Percentiles rank a stretch among this genome's conserved stretches.
phyloP scores from a whole-genome alignment of 2,113 vertebrate genomes.

The Cygnus atratus region DNA sequence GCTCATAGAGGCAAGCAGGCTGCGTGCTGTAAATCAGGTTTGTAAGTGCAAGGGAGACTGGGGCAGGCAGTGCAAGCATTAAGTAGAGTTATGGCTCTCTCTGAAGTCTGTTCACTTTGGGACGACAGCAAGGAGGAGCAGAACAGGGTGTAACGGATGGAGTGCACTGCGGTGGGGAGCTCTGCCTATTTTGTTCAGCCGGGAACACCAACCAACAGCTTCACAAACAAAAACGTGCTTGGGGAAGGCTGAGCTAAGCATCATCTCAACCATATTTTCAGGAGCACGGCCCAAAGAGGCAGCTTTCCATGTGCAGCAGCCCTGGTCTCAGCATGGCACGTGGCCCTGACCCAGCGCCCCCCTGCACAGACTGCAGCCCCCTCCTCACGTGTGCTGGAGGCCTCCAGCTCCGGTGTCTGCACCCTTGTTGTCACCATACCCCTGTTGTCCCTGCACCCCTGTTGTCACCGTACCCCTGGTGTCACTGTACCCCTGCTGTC shows the following conservation, averaged over 20 bases:
- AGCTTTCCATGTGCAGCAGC: background rate
- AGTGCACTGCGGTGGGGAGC: background rate
- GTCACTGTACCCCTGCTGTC: too few species aligned
- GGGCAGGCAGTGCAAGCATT: background rate
- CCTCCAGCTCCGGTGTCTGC: too few species aligned
- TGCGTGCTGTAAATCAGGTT: background rate
- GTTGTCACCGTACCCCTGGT: too few species aligned
- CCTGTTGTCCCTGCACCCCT: too few species aligned
- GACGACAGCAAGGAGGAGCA: background rate
- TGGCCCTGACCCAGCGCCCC: too few species aligned
- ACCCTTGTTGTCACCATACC: too few species aligned
- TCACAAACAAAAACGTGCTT: background rate
- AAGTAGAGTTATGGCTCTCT: background rate
- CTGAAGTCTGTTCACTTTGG: fast-evolving
- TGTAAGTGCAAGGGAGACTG: fast-evolving
- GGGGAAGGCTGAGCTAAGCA: background rate
- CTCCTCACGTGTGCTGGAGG: too few species aligned
- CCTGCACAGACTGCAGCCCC: too few species aligned
- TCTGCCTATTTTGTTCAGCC: background rate
- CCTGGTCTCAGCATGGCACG: background rate
- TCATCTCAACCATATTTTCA: background rate
- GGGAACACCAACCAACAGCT: background rate
- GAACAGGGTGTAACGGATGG: background rate
- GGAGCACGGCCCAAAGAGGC: background rate
- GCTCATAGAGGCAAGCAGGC: background rate